Percentiles rank a stretch among this genome's conserved stretches.
Conservation (phyloP, 1,140 invertebrate genomes). For the Ceratosolen fusciceps region DNA sequence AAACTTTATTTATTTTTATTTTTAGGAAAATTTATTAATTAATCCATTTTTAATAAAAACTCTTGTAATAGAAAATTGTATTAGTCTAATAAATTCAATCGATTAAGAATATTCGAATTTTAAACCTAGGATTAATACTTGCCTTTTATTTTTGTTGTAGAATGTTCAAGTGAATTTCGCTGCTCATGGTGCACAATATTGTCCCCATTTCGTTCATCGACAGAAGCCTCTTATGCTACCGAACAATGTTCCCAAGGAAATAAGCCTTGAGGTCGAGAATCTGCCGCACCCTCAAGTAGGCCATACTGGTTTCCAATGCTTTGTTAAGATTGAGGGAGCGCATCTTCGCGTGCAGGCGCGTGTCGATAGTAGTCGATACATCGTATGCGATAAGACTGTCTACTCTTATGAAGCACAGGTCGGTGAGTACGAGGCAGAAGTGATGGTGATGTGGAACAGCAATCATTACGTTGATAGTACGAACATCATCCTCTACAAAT, state of each 20-base stretch:
- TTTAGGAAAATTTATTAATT: too few relatives aligned
- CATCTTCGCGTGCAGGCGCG: constrained; percentile 90
- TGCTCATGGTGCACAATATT: constrained; percentile 82
- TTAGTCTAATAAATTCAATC: too few relatives aligned
- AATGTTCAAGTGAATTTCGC: constrained; percentile 78
- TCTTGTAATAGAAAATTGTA: too few relatives aligned
- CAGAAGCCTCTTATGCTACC: constrained; percentile 82
- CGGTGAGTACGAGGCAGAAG: constrained; percentile 89
- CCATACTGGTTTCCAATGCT: constrained; percentile 91
- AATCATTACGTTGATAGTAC: constrained; percentile 93
- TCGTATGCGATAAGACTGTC: constrained; percentile 92
- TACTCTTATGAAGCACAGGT: constrained; percentile 90
- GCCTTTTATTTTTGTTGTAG: too few relatives aligned
- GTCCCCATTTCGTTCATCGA: constrained; percentile 83
- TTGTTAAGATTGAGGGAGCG: constrained; percentile 90
- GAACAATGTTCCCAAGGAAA: constrained; percentile 90
- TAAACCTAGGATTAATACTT: too few relatives aligned
- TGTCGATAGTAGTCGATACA: constrained; percentile 84
- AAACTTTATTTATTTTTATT: too few relatives aligned
- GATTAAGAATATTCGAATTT: too few relatives aligned
- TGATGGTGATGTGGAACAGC: constrained; percentile 92
- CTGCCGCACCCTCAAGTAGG: constrained; percentile 88
- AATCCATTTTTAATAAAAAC: too few relatives aligned
- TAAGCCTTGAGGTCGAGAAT: constrained; percentile 90
- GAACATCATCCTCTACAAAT: constrained; percentile 93